A percentile compares a stretch with the other conserved stretches of the same genome.
Conservation (phyloP, 2,888 invertebrate genomes). For the Eurytoma adleriae region DNA sequence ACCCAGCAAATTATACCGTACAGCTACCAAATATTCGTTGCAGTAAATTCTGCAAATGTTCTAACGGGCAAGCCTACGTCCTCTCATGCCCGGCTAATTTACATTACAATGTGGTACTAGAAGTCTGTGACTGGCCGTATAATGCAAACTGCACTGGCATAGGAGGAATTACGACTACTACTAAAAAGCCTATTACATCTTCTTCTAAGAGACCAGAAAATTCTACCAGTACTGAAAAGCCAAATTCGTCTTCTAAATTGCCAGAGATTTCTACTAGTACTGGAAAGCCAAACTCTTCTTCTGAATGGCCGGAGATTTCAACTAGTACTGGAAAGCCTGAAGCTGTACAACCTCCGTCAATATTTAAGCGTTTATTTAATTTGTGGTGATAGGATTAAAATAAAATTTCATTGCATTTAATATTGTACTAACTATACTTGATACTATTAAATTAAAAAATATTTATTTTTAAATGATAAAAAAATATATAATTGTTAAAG, state of each 20-base stretch:
- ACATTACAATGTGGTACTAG: constrained; percentile 58
- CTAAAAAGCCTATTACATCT: background rate
- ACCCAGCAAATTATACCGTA: constrained; percentile 33
- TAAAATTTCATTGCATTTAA: background rate
- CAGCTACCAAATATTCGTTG: constrained; percentile 38
- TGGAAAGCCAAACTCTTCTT: background rate
- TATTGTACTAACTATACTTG: background rate
- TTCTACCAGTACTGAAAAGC: background rate
- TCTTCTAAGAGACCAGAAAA: background rate
- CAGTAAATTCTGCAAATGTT: constrained; percentile 60
- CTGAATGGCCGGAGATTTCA: background rate
- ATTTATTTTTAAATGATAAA: too few relatives aligned
- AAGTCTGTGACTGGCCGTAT: constrained; percentile 63
- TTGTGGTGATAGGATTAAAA: constrained; percentile 11
- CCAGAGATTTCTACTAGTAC: background rate
- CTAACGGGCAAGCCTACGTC: constrained; percentile 55
- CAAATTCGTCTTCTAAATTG: background rate
- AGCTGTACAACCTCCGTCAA: background rate
- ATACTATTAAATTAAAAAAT: background rate
- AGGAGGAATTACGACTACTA: constrained; percentile 30
- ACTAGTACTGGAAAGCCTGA: background rate
- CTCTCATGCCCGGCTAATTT: constrained; percentile 51
- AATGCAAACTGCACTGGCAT: constrained; percentile 58
- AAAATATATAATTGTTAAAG: background rate
- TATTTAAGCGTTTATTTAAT: constrained; percentile 13